Evolutionary conservation across 2,113 vertebrate genomes (phyloP), one percentile per base, ranked within the genome.

Genomic region (Alligator sinensis): DNA sequence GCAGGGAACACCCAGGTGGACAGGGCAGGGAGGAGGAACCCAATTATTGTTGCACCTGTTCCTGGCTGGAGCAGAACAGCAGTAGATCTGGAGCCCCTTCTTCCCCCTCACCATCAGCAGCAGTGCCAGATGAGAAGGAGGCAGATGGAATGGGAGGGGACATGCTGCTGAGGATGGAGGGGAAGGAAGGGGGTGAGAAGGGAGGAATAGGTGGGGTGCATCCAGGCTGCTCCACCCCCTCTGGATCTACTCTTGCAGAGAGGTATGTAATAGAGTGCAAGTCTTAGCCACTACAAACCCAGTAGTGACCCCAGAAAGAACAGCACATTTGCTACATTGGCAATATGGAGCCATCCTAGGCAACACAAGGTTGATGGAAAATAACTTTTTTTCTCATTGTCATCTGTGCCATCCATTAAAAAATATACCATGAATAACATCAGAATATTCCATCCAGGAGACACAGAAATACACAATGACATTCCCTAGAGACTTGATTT

Each of bases 321-420:
- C 4, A 6, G 12, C 80, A 63, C 7, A 62, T 19, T 34, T 82
- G 57, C 12, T 17, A 27, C 5, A 66, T 27, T 3, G 4, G 28
- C 27, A 58, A 12, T 55, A n/a, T 11, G 54, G 16, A 58, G 27
- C 27, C 54, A 77, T 25, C 57, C 27, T 19, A 27, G 75, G 58
- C 68, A 91, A 11, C 0, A 2, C n/a, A 24, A 0, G 0, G 18
- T 28, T 62, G 64, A 77, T 80, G 84, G n/a, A 81, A 24, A 81
- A n/a, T 8, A 14, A 4, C 54, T 58, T 25, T 5, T 83, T 95
- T 87, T 63, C n/a, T 62, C 66, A 60, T n/a, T 80, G 47, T 72
- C 54, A 90, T 77, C 27, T 24, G 78, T 47, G 83, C 90, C 64
- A 75, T 62, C 60, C 81, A 27, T 87, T 62, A 38, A 90, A 92